Conservation (phyloP, 2,888 invertebrate genomes). For the Polydrusus pterygomalis region DNA sequence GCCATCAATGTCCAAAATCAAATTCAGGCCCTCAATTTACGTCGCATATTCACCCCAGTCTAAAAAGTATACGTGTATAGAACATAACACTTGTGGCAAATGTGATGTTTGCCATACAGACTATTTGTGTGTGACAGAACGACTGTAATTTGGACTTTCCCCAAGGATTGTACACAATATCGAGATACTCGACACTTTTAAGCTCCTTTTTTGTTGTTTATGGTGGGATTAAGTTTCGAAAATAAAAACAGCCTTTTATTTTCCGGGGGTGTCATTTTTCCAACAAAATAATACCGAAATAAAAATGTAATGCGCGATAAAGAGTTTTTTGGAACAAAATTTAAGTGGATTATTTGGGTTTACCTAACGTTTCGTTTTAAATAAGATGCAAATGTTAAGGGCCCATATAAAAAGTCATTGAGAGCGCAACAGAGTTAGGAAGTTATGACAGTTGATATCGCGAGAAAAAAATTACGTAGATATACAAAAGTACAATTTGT, state of each 20-base stretch:
- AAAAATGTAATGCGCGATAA: slow-evolving; percentile 6
- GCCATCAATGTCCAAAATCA: slow-evolving; percentile 11
- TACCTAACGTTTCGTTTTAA: neutral
- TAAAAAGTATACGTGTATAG: slow-evolving; percentile 31
- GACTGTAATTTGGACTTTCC: slow-evolving; percentile 49
- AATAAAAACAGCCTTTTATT: slow-evolving; percentile 20
- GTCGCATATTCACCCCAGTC: slow-evolving; percentile 25
- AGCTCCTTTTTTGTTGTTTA: slow-evolving; percentile 47
- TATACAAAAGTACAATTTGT: too few species aligned
- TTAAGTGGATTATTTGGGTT: neutral
- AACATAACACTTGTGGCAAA: slow-evolving; percentile 49
- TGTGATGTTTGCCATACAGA: slow-evolving; percentile 42
- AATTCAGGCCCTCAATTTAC: slow-evolving; percentile 22
- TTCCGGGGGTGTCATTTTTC: slow-evolving; percentile 9
- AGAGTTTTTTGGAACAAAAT: neutral
- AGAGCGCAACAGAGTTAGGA: too few species aligned
- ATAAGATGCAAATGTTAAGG: too few species aligned
- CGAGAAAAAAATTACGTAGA: too few species aligned
- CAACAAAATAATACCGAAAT: neutral
- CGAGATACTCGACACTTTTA: slow-evolving; percentile 50
- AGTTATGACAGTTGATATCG: too few species aligned
- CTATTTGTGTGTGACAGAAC: slow-evolving; percentile 37
- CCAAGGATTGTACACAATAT: slow-evolving; percentile 46
- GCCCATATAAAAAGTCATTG: neutral
- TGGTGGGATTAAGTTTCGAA: slow-evolving; percentile 45